phyloP scores from a whole-genome alignment of 2,113 vertebrate species.

The Heptranchias perlo region DNA sequence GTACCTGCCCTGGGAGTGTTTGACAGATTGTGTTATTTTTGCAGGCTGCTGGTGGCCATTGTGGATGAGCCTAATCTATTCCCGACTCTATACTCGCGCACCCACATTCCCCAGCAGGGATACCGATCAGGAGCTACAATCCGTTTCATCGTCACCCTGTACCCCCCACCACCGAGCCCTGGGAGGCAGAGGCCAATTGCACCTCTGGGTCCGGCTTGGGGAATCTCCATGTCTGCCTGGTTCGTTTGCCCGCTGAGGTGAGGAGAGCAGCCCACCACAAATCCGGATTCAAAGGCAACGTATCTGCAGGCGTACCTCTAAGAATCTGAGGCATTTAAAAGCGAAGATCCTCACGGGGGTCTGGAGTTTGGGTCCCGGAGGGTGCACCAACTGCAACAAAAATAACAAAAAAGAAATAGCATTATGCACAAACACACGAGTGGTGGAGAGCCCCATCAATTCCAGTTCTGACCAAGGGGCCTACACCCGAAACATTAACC shows the following conservation, averaged over 20 bases:
- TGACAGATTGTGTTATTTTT: too few species aligned
- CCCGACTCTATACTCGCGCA: background rate
- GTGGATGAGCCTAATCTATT: background rate
- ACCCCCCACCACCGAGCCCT: too few species aligned
- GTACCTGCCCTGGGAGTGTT: too few species aligned
- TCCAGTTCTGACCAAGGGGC: too few species aligned
- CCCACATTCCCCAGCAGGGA: too few species aligned
- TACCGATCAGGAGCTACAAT: too few species aligned
- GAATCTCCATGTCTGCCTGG: background rate
- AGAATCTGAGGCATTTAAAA: conserved; percentile 82
- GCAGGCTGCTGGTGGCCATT: too few species aligned
- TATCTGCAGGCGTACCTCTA: conserved; percentile 66
- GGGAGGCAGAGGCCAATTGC: background rate
- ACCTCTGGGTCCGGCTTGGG: background rate
- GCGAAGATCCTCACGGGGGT: conserved; percentile 85
- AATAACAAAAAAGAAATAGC: background rate
- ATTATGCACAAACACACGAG: background rate
- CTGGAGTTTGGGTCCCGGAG: conserved; percentile 59
- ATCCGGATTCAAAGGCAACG: background rate
- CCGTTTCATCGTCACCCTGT: too few species aligned
- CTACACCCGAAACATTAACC: too few species aligned
- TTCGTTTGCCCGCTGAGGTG: background rate
- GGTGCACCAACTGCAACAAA: conserved; percentile 68
- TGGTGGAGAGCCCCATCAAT: too few species aligned
- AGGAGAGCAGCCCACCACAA: background rate